Evolutionary conservation across 2,797 vertebrate species (phyloP).

Genomic region (Falco cherrug): DNA sequence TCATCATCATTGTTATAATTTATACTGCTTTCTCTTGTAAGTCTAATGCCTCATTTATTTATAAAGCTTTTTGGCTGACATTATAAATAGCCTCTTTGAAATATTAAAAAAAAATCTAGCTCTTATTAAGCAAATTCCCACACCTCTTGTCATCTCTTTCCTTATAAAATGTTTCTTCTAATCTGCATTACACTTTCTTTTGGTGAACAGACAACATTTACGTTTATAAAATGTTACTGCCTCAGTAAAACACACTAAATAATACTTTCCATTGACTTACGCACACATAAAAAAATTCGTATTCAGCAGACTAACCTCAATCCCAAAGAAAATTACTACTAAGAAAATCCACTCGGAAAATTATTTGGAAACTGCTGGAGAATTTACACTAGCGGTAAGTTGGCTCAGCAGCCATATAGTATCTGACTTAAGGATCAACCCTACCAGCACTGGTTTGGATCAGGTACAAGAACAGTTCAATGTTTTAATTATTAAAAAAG

Average conservation of each 20-base stretch:
- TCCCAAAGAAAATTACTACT: background rate
- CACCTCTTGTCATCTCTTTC: background rate
- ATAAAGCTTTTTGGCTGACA: constrained; percentile 50
- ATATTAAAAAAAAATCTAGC: constrained; percentile 17
- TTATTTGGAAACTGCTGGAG: background rate
- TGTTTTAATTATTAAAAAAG: constrained; percentile 66
- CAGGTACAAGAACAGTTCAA: background rate
- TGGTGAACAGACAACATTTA: background rate
- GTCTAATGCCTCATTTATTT: constrained; percentile 46
- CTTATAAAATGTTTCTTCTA: background rate
- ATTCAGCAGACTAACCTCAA: background rate
- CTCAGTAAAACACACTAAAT: background rate
- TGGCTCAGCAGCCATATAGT: background rate
- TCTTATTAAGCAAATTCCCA: constrained; percentile 5
- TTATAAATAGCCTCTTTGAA: constrained; percentile 45
- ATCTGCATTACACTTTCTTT: background rate
- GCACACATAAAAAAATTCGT: background rate
- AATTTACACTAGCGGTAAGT: background rate
- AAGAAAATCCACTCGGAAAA: background rate
- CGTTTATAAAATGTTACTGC: background rate
- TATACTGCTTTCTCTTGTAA: constrained; percentile 35
- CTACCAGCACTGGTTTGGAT: background rate
- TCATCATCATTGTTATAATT: constrained; percentile 49
- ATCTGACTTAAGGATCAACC: background rate
- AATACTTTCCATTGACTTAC: background rate